A percentile compares a stretch with the other conserved stretches of the same genome.
Conservation (phyloP, 2,797 vertebrate genomes). For the Siniperca obscura region DNA sequence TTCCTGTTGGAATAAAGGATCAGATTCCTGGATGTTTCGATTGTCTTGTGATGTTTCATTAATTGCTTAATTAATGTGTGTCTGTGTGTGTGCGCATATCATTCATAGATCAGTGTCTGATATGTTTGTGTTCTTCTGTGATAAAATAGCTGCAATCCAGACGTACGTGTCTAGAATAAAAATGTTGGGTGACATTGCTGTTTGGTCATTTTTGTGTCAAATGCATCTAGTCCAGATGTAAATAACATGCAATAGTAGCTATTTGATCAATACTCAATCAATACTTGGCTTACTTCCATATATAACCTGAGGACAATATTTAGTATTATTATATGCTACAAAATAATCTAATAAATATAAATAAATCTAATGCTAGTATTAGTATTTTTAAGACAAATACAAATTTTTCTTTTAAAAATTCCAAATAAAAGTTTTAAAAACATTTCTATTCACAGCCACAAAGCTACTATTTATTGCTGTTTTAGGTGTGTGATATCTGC, state of each 20-base stretch:
- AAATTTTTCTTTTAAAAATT: neutral
- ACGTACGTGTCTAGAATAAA: neutral
- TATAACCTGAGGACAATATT: neutral
- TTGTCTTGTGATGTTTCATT: conserved; percentile 71
- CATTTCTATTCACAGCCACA: neutral
- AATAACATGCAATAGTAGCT: neutral
- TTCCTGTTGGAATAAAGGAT: conserved; percentile 67
- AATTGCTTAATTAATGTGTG: conserved; percentile 42
- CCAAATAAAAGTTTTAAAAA: neutral
- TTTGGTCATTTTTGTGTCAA: neutral
- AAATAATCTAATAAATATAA: neutral
- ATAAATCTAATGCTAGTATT: neutral
- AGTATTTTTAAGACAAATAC: neutral
- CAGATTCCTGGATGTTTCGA: conserved; percentile 57
- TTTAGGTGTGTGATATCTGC: neutral
- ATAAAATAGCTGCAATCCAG: conserved; percentile 24
- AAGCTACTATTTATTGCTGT: neutral
- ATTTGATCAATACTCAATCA: conserved; percentile 1
- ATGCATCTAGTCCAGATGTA: neutral
- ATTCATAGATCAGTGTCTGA: conserved; percentile 42
- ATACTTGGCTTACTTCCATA: neutral
- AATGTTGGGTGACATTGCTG: neutral
- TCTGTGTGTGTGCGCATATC: conserved; percentile 25
- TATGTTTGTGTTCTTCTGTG: neutral
- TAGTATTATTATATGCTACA: neutral